Evolutionary conservation across 2,797 vertebrate genomes (phyloP).

Genomic region (Yasuhikotakia modesta): DNA sequence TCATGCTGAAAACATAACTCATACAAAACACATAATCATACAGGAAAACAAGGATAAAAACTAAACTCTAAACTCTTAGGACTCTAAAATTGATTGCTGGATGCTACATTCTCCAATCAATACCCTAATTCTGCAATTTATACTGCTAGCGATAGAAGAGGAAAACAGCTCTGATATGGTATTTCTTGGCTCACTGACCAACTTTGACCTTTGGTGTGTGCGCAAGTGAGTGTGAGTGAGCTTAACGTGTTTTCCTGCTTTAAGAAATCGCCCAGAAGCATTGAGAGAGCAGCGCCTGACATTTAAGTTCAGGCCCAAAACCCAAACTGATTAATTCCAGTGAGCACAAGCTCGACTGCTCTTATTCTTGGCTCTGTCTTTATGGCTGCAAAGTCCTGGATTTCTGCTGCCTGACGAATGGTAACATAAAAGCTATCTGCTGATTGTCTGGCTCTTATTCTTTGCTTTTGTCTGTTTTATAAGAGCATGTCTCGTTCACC

Average conservation of each 20-base stretch:
- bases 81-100: constrained; percentile 98
- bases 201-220: constrained; percentile 97
- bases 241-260: constrained; percentile 92
- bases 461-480: constrained; percentile 67
- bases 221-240: constrained; percentile 86
- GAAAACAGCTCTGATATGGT: constrained; percentile 97
- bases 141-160: constrained; percentile 90
- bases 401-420: constrained; percentile 71
- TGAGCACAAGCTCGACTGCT: constrained; percentile 71
- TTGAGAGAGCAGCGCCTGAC: constrained; percentile 86
- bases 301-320: constrained; percentile 83
- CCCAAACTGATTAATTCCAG: constrained; percentile 91
- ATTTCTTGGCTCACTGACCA: constrained; percentile 99
- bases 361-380: constrained; percentile 64
- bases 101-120: constrained; percentile 94
- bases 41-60: constrained; percentile 99
- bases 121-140: constrained; percentile 99
- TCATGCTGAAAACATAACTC: constrained; percentile 98
- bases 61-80: constrained; percentile 99
- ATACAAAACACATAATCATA: constrained; percentile 99
- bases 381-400: constrained; percentile 76
- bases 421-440: constrained; percentile 67
- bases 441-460: constrained; percentile 70
- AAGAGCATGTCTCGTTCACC: constrained; percentile 54
- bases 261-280: no score